These are phyloP conservation scores for Galemys pyrenaicus DNA, from an alignment of 2,113 vertebrate genomes.

Conservation along the genomic window DNA sequence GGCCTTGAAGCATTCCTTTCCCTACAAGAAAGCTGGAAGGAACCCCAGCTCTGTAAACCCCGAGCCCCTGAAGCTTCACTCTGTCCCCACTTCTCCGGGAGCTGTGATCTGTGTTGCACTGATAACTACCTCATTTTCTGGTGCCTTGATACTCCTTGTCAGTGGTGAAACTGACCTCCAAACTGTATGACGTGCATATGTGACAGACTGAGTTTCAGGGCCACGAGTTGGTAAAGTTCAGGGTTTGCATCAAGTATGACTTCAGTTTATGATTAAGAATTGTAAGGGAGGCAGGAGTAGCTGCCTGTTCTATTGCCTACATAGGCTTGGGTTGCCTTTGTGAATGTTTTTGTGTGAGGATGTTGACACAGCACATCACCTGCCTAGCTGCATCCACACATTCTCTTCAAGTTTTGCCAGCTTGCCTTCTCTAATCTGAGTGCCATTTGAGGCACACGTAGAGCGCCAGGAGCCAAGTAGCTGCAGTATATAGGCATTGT, in stretches of 20 bases:
- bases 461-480: neutral
- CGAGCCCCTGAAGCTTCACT: fast-evolving
- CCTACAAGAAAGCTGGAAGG: neutral
- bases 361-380: neutral
- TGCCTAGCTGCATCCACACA: neutral
- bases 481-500: neutral
- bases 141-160: neutral
- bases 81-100: neutral
- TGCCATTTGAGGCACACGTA: neutral
- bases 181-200: neutral
- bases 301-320: neutral
- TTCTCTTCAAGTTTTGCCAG: neutral
- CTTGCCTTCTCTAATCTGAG: neutral
- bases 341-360: neutral
- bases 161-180: neutral
- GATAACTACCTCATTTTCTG: neutral
- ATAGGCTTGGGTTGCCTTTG: neutral
- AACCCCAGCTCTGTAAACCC: neutral
- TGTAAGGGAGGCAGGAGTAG: no score
- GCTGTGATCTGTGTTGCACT: neutral
- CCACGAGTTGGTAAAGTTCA: neutral
- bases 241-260: neutral
- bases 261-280: neutral
- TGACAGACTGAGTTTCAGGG: neutral
- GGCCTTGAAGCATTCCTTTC: neutral